Evolutionary conservation across 2,888 invertebrate species (phyloP).

Genomic region (Strigamia maritima): DNA sequence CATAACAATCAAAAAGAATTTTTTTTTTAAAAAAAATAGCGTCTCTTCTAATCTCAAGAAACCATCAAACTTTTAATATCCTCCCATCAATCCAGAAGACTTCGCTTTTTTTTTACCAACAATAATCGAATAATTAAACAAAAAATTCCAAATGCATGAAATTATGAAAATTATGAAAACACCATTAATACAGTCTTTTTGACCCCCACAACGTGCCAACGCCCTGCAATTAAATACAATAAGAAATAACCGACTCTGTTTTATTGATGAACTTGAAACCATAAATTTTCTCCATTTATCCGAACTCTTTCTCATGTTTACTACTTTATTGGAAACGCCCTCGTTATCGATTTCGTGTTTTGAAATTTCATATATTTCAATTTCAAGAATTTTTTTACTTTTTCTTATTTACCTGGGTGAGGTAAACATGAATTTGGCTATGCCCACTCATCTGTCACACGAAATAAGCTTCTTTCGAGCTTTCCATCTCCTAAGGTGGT

Average conservation of each 20-base stretch:
- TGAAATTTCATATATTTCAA: background rate
- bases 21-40: too few relatives aligned
- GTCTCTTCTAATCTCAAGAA: too few relatives aligned
- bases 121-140: too few relatives aligned
- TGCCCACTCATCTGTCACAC: background rate
- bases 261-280: conserved; percentile 8
- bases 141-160: too few relatives aligned
- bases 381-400: too few relatives aligned
- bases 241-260: background rate
- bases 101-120: too few relatives aligned
- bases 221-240: background rate
- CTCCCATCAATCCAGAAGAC: too few relatives aligned
- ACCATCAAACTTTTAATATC: too few relatives aligned
- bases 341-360: background rate
- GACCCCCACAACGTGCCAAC: background rate
- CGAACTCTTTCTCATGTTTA: background rate
- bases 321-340: background rate
- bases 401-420: background rate
- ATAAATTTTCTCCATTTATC: background rate
- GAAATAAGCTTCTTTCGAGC: background rate
- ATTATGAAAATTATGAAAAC: too few relatives aligned
- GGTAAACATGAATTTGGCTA: background rate
- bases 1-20: too few relatives aligned
- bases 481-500: background rate
- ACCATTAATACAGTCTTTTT: background rate